Percentiles rank a stretch among this genome's conserved stretches.
phyloP scores from a whole-genome alignment of 2,113 vertebrate genomes.

The Microtus richardsoni region DNA sequence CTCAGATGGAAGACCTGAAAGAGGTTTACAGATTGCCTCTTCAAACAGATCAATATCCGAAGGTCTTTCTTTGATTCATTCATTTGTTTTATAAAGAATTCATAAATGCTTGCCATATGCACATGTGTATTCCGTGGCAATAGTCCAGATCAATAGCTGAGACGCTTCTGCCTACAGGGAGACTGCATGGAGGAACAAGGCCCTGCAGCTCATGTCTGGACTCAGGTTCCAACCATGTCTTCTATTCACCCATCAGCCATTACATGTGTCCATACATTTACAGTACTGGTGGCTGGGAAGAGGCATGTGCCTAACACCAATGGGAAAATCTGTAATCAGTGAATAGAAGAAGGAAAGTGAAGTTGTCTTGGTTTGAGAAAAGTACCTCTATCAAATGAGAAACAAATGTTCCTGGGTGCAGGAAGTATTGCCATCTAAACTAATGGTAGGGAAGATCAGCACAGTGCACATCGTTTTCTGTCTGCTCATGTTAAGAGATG shows the following conservation, averaged over 20 bases:
- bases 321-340: not conserved
- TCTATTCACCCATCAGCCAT: not conserved
- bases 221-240: not conserved
- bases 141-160: not conserved
- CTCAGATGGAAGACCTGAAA: constrained; percentile 4
- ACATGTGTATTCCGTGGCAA: not conserved
- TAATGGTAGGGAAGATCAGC: not conserved
- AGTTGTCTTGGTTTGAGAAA: not conserved
- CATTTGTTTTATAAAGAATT: constrained; percentile 31
- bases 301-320: not conserved
- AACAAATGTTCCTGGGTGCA: not conserved
- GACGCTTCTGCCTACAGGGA: not conserved
- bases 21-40: constrained; percentile 33
- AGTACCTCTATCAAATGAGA: not conserved
- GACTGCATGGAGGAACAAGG: not conserved
- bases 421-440: not conserved
- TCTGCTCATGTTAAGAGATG: not conserved
- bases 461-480: not conserved
- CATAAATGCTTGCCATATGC: not conserved
- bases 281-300: not conserved
- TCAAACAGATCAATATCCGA: constrained; percentile 52
- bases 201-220: not conserved
- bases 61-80: constrained; percentile 12
- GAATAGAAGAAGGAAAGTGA: not conserved
- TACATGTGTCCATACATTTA: not conserved